Evolutionary conservation across 2,888 invertebrate genomes (phyloP).

Genomic region (Thalpophila matura): DNA sequence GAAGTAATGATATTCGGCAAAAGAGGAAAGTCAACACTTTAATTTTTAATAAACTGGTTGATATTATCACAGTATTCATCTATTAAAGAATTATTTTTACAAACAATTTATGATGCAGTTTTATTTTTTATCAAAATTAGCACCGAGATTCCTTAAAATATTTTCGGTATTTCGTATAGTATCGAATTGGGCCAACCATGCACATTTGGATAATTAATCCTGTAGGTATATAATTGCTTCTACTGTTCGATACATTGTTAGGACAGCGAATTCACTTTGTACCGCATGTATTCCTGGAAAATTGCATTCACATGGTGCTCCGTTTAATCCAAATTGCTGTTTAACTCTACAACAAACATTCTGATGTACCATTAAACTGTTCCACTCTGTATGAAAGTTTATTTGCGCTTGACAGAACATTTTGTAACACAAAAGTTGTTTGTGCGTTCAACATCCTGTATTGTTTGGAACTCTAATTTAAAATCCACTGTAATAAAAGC

Average conservation of each 20-base stretch:
- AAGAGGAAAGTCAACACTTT: too few relatives aligned
- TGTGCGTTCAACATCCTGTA: conserved; percentile 26
- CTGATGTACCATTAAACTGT: conserved; percentile 25
- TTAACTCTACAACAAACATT: conserved; percentile 25
- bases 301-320: conserved; percentile 1
- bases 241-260: conserved; percentile 9
- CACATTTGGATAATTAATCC: too few relatives aligned
- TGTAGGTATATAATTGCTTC: conserved; percentile 21
- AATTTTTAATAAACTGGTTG: too few relatives aligned
- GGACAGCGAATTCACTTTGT: background rate
- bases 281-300: background rate
- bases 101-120: too few relatives aligned
- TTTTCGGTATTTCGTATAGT: too few relatives aligned
- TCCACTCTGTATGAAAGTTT: conserved; percentile 35
- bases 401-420: conserved; percentile 45
- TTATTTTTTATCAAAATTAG: too few relatives aligned
- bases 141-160: too few relatives aligned
- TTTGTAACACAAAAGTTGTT: conserved; percentile 30
- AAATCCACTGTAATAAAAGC: conserved; percentile 8
- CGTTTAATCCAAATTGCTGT: conserved; percentile 18
- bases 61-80: too few relatives aligned
- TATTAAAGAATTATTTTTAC: too few relatives aligned
- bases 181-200: too few relatives aligned
- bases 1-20: too few relatives aligned
- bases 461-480: conserved; percentile 36